phyloP scores from a whole-genome alignment of 2,113 vertebrate species.

The Myrmophylax atrothorax region DNA sequence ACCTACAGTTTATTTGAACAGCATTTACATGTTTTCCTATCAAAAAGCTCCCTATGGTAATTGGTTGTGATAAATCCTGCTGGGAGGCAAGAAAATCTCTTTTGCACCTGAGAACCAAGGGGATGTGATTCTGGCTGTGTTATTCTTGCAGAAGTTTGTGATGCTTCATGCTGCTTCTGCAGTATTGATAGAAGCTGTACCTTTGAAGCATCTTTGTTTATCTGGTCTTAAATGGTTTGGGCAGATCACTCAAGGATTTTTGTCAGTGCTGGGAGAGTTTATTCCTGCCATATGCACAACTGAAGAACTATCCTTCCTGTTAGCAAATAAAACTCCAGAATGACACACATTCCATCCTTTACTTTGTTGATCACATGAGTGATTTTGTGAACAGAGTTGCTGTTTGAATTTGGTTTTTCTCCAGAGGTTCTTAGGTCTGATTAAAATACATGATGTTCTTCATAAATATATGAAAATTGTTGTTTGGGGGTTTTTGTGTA shows the following conservation, averaged over 20 bases:
- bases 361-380: background rate
- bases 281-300: background rate
- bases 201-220: background rate
- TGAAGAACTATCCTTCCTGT: background rate
- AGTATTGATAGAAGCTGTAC: background rate
- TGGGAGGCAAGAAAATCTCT: background rate
- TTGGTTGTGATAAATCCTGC: background rate
- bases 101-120: background rate
- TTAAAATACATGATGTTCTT: background rate
- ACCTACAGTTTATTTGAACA: background rate
- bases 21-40: background rate
- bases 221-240: background rate
- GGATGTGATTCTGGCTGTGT: background rate
- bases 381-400: background rate
- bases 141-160: background rate
- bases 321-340: background rate
- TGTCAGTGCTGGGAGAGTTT: background rate
- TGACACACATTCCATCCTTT: background rate
- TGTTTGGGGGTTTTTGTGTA: background rate
- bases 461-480: background rate
- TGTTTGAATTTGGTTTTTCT: background rate
- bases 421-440: background rate
- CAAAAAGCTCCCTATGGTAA: background rate
- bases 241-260: background rate
- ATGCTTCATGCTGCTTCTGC: background rate